These are phyloP conservation scores for Pampusana beccarii DNA, from an alignment of 2,113 vertebrate genomes.

Conservation along the genomic window DNA sequence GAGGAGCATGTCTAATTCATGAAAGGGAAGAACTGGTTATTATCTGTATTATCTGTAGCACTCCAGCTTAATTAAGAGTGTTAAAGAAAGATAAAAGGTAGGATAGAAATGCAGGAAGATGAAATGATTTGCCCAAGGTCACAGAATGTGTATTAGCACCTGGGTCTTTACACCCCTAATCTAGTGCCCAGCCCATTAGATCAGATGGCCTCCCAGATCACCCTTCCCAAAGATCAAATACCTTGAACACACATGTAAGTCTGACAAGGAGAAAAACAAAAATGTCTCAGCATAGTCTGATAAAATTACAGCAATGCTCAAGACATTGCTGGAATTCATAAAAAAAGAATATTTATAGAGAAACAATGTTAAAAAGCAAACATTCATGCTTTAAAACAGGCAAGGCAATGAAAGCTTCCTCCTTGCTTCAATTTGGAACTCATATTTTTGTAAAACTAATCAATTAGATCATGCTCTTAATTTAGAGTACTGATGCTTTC, in stretches of 20 bases:
- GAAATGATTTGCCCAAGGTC: constrained; percentile 55
- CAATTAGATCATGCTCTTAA: constrained; percentile 34
- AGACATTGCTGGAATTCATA: not conserved
- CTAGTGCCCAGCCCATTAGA: not conserved
- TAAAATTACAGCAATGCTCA: not conserved
- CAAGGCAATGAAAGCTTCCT: not conserved
- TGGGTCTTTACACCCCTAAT: not conserved
- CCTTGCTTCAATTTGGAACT: not conserved
- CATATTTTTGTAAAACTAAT: constrained; percentile 29
- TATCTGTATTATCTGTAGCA: constrained; percentile 55
- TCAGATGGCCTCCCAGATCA: constrained; percentile 1
- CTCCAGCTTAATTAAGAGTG: constrained; percentile 55
- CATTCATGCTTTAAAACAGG: not conserved
- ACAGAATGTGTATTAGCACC: constrained; percentile 35
- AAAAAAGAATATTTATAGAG: constrained; percentile 25
- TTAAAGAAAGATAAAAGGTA: constrained; percentile 62
- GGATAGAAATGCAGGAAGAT: constrained; percentile 37
- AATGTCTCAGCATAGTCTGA: fast-evolving
- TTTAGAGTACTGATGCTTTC: constrained; percentile 33
- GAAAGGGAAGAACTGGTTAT: constrained; percentile 49
- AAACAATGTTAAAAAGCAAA: constrained; percentile 10
- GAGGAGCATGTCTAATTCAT: constrained; percentile 50
- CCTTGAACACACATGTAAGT: not conserved
- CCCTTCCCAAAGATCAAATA: not conserved
- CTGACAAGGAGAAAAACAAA: not conserved